Base-by-base conservation (phyloP, 1,140 invertebrate genomes). In the Drosophila guanche region DNA sequence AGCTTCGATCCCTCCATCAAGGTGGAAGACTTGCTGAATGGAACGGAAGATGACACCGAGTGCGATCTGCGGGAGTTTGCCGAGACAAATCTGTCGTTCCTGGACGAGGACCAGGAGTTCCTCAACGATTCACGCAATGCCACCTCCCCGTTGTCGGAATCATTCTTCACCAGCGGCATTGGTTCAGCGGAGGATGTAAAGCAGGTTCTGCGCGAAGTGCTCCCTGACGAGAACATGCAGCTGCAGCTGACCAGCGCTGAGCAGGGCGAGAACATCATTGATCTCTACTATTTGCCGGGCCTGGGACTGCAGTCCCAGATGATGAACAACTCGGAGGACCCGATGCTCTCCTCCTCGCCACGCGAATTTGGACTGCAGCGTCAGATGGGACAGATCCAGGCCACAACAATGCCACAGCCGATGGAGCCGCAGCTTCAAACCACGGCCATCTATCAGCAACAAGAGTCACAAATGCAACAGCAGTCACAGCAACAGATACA, bases 321-420 rank as follows among this genome's bases (percentile, higher is more conserved):
- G 95, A 96, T 97, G 95, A 94, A 96, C 5, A 97, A 96, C 85
- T 97, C 96, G 0, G 96, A 97, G 73, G 96, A 97, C 90, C 96
- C 96, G 0, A 83, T 97, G 1, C 84, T 97, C 14, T 97, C 96
- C 0, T 96, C 96, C 14, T 96, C 95, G 69, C 95, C 96, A 0
- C 94, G 96, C 59, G 96, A 97, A 73, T 96, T 96, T 89, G 93
- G 93, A 0, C 92, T 93, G 8, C 93, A 94, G 45, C 68, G 79
- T 5, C 79, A 77, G 16, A 27, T 65, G 51, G 14, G 40, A n/a
- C 22, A 51, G 25, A 29, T 29, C 20, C 62, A 75, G 14, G 10
- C 33, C 10, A 1, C 33, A 10, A 37, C 33, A 60, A 75, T 37
- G 12, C 76, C 62, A 6, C 66, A 63, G 7, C 68, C 58, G 20